Evolutionary conservation across 2,888 invertebrate species (phyloP), one percentile per base, ranked within the genome.

Genomic region (Synanthedon vespiformis): DNA sequence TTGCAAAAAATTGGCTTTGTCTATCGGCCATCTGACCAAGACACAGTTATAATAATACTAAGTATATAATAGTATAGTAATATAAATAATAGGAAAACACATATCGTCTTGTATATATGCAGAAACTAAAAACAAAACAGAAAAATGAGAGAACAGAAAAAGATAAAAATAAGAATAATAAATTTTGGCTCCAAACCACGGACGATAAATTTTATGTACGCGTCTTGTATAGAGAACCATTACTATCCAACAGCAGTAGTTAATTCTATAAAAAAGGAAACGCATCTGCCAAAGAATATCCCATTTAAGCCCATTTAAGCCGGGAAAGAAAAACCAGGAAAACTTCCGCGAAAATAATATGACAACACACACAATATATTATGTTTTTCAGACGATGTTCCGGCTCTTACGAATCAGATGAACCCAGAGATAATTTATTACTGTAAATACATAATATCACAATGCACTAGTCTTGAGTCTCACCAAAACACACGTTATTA

Each of bases 301-400:
- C 75, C 69, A 70, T 34, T 34, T 67, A 63, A 67, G 52, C 65
- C 69, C 70, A 69, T 76, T 71, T 74, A 67, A 73, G 69, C 71
- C 74, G 70, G 72, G 77, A 74, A 77, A 68, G 69, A 66, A 64
- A 63, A 67, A 72, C 70, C 63, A 66, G 66, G 74, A 67, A 74
- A 76, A 76, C 74, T 71, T 74, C 68, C 70, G 62, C 63, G 63
- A 66, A 66, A 70, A 71, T 78, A 78, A 78, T 77, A 80, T 77
- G 74, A 72, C 34, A 34, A 34, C 72, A 72, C 70, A 75, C 77
- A 80, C 78, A 81, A 81, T 77, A 71, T n/a, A n/a, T n/a, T n/a
- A n/a, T 72, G 69, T 64, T 70, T 62, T 67, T 66, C 72, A 68
- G 70, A 73, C 77, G 76, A 74, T 79, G 76, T 79, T 83, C 72